These are phyloP conservation scores for Microcebus lehilahytsara DNA, from an alignment of 2,113 vertebrate genomes.

Conservation along the genomic window DNA sequence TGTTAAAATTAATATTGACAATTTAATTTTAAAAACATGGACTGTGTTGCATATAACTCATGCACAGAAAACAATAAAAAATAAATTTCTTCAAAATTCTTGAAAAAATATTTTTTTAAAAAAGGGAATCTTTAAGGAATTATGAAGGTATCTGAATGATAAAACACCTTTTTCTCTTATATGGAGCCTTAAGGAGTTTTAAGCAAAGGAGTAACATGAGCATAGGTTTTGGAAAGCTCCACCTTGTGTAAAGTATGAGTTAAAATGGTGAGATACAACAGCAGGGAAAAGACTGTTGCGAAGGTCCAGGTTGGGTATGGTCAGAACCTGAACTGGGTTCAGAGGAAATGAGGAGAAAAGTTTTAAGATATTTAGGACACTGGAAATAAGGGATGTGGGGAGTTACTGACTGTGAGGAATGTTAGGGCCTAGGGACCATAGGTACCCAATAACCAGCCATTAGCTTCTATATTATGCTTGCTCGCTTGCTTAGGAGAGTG, in stretches of 20 bases:
- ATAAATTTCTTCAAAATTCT: no score
- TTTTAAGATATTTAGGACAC: not conserved
- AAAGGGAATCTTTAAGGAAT: not conserved
- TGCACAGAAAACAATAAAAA: no score
- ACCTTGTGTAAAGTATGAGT: not conserved
- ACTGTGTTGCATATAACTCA: no score
- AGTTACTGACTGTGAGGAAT: not conserved
- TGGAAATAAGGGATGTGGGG: not conserved
- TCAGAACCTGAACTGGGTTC: not conserved
- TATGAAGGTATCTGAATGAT: not conserved
- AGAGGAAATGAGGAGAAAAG: not conserved
- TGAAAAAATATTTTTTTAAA: not conserved
- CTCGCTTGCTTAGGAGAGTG: no score
- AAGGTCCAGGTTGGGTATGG: not conserved
- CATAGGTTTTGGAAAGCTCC: not conserved
- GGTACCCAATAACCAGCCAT: no score
- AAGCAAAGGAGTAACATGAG: constrained; percentile 1
- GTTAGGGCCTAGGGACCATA: no score
- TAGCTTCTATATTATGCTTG: no score
- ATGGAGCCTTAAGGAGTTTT: not conserved
- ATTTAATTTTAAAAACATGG: no score
- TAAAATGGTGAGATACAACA: not conserved
- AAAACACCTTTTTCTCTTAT: not conserved
- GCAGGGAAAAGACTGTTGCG: not conserved
- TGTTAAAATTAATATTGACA: no score